These are phyloP conservation scores for Zeus faber DNA, from an alignment of 2,113 vertebrate genomes.

Conservation along the genomic window DNA sequence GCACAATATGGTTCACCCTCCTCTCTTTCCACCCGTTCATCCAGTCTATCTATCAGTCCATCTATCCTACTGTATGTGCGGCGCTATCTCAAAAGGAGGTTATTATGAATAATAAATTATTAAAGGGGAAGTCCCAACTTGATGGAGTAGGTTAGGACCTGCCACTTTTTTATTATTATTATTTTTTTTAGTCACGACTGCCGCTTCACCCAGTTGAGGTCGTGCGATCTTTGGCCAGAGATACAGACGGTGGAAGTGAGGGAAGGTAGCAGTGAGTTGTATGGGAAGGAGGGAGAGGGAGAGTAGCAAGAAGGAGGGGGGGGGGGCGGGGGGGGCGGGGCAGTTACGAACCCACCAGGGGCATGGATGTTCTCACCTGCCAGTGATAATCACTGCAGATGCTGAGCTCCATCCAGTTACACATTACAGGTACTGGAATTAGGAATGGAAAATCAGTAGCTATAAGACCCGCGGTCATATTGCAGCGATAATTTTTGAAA, in stretches of 20 bases:
- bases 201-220: constrained; percentile 34
- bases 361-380: neutral
- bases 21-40: no score
- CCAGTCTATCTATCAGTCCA: no score
- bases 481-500: no score
- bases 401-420: neutral
- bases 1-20: no score
- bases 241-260: constrained; percentile 7
- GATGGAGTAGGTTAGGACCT: constrained; percentile 54
- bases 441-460: no score
- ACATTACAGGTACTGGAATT: neutral
- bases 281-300: neutral
- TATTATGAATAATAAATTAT: constrained; percentile 48
- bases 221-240: constrained; percentile 13
- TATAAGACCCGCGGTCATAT: no score
- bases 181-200: constrained; percentile 13
- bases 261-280: neutral
- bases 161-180: constrained; percentile 25
- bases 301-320: neutral
- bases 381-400: neutral
- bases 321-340: neutral
- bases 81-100: neutral
- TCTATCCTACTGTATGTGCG: no score
- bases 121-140: no score
- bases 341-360: neutral